These are phyloP conservation scores for Leptarthrus brevirostris DNA, from an alignment of 2,888 invertebrate genomes.

Conservation along the genomic window DNA sequence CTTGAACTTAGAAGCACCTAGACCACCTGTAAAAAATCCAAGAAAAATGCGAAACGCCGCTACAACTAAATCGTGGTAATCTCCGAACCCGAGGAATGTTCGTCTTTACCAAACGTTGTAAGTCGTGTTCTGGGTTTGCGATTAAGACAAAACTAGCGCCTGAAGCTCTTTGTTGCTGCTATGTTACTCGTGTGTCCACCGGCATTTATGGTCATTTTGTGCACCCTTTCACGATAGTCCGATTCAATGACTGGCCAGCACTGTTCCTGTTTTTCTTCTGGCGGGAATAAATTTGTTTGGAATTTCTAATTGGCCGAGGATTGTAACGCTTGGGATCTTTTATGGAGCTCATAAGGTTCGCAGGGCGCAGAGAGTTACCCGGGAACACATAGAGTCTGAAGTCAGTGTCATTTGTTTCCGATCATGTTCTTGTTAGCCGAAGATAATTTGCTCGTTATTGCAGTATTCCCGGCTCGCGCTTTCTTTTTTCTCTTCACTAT, in stretches of 20 bases:
- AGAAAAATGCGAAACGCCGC: conserved; percentile 40
- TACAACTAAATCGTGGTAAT: conserved; percentile 49
- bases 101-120: conserved; percentile 33
- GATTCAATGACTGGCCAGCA: conserved; percentile 2
- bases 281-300: conserved; percentile 47
- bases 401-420: conserved; percentile 40
- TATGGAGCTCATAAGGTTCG: conserved; percentile 23
- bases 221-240: conserved; percentile 28
- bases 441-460: conserved; percentile 41
- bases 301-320: conserved; percentile 47
- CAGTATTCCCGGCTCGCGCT: neutral
- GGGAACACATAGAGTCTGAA: conserved; percentile 31
- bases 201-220: conserved; percentile 46
- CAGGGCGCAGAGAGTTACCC: neutral
- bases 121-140: conserved; percentile 50
- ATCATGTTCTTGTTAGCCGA: conserved; percentile 34
- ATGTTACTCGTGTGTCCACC: conserved; percentile 40
- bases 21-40: conserved; percentile 35
- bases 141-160: conserved; percentile 54
- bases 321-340: conserved; percentile 33
- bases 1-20: conserved; percentile 19
- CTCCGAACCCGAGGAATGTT: conserved; percentile 48
- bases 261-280: conserved; percentile 43
- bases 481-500: neutral
- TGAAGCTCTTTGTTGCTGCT: conserved; percentile 35